Conservation (phyloP, 2,888 invertebrate species). For the Linnaemya vulpina region DNA sequence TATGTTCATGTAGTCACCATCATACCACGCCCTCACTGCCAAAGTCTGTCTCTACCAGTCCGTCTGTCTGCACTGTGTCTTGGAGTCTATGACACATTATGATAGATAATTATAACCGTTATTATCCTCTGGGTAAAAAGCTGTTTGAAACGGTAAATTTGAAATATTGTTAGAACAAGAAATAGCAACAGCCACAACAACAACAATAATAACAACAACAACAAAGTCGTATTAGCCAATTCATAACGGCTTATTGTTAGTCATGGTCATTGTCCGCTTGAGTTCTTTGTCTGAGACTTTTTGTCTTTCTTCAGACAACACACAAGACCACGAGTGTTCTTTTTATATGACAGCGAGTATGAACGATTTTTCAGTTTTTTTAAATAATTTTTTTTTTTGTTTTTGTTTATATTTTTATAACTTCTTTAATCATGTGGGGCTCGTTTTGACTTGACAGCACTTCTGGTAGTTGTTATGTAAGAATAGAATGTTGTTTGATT, state of each 20-base stretch:
- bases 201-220: constrained; percentile 2
- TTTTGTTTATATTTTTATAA: constrained; percentile 29
- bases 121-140: constrained; percentile 64
- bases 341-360: constrained; percentile 3
- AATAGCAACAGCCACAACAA: constrained; percentile 2
- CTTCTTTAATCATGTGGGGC: constrained; percentile 56
- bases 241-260: constrained; percentile 57
- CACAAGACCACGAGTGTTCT: constrained; percentile 22
- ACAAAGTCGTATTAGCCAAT: neutral
- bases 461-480: constrained; percentile 56
- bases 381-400: neutral
- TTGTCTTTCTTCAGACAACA: constrained; percentile 40
- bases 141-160: constrained; percentile 47
- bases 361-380: constrained; percentile 17
- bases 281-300: constrained; percentile 66
- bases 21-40: constrained; percentile 65
- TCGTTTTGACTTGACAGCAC: constrained; percentile 34
- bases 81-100: constrained; percentile 65
- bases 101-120: constrained; percentile 66
- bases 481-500: constrained; percentile 69
- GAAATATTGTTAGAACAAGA: neutral
- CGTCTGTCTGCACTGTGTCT: constrained; percentile 7
- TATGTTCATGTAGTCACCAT: constrained; percentile 17
- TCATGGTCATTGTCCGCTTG: constrained; percentile 71
- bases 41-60: neutral